Conservation (phyloP, 2,888 invertebrate species). For the Hyposoter didymator region DNA sequence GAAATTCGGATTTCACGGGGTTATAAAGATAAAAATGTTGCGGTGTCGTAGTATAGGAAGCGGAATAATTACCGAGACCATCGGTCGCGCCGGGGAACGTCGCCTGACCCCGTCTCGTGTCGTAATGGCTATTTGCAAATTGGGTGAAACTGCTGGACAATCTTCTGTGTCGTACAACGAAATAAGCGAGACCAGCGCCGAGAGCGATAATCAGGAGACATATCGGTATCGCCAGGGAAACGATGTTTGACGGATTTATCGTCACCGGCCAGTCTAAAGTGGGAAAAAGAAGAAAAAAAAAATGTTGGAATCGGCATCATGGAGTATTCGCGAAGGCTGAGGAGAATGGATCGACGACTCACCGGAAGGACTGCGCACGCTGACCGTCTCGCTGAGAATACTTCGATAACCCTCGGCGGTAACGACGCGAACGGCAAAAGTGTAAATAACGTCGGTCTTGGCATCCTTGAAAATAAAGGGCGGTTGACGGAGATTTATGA, state of each 20-base stretch:
- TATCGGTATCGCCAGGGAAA: constrained; percentile 86
- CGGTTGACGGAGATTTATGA: constrained; percentile 85
- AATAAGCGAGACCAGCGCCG: constrained; percentile 87
- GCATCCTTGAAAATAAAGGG: constrained; percentile 86
- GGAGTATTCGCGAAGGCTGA: no score
- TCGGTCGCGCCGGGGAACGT: constrained; percentile 90
- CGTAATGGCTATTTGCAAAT: constrained; percentile 94
- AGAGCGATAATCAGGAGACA: constrained; percentile 86
- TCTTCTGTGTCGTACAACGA: constrained; percentile 89
- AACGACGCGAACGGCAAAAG: constrained; percentile 88
- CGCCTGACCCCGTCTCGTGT: constrained; percentile 94
- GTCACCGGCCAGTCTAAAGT: constrained; percentile 73
- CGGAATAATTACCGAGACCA: constrained; percentile 87
- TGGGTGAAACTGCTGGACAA: constrained; percentile 92
- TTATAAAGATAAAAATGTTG: not conserved
- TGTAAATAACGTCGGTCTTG: constrained; percentile 85
- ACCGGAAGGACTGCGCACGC: constrained; percentile 81
- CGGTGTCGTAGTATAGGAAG: no score
- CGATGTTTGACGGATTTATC: constrained; percentile 80
- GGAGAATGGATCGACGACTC: constrained; percentile 62
- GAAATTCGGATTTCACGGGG: not conserved
- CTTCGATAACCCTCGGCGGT: constrained; percentile 88
- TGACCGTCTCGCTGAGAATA: constrained; percentile 87
- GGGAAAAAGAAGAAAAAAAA: not conserved
- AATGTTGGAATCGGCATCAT: no score